Evolutionary conservation across 1,140 invertebrate genomes (phyloP).

Genomic region (Catajapyx aquilonaris): DNA sequence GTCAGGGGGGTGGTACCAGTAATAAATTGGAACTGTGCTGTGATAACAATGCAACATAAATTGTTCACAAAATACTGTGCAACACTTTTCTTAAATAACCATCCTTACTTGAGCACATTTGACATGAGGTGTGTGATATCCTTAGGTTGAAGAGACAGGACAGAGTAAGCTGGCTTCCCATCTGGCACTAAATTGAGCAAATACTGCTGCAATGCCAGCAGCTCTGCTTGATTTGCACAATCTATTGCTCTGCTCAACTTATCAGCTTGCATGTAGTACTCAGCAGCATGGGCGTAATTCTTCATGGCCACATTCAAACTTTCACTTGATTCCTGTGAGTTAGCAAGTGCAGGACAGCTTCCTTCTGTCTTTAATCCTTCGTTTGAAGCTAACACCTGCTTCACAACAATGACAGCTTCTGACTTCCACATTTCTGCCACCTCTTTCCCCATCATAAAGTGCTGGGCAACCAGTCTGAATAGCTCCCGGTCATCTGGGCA

Average conservation of each 20-base stretch:
- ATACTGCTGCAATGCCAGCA: neutral
- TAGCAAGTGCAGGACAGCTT: conserved; percentile 1
- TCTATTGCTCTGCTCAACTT: no score
- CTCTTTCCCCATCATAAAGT: conserved; percentile 56
- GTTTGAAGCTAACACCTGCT: conserved; percentile 24
- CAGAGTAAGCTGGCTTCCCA: neutral
- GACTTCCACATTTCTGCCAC: conserved; percentile 48
- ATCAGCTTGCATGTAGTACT: no score
- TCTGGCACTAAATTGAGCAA: neutral
- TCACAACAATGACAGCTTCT: conserved; percentile 31
- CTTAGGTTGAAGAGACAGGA: neutral
- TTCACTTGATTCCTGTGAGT: conserved; percentile 12
- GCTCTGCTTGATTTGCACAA: no score
- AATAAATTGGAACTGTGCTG: no score
- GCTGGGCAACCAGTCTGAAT: conserved; percentile 51
- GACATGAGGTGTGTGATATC: no score
- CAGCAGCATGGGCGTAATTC: conserved; percentile 37
- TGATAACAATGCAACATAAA: no score
- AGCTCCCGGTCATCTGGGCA: conserved; percentile 50
- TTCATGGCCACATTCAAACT: conserved; percentile 19
- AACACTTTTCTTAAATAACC: no score
- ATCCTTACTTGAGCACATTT: no score
- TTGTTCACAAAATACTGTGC: no score
- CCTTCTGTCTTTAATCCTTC: conserved; percentile 8
- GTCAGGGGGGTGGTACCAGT: no score